Evolutionary conservation across 1,140 invertebrate genomes (phyloP).

Genomic region (Muscidifurax raptorellus): DNA sequence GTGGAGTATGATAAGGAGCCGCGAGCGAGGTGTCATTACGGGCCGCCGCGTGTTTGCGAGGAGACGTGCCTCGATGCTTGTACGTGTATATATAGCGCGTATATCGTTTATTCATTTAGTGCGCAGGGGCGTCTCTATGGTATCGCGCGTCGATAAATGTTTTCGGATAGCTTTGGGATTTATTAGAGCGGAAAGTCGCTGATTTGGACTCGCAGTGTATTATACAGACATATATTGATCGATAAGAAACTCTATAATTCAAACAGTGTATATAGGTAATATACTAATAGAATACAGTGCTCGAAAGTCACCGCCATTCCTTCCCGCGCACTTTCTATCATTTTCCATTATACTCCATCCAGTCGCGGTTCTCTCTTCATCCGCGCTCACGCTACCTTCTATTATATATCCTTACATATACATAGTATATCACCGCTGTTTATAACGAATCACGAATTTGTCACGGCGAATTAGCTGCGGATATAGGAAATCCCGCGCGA

Average conservation of each 20-base stretch:
- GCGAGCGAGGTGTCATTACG: background rate
- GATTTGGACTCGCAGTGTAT: background rate
- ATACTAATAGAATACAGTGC: too few species aligned
- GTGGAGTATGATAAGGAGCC: background rate
- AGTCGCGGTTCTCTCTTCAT: background rate
- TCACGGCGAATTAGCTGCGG: conserved; percentile 23
- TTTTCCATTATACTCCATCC: conserved; percentile 19
- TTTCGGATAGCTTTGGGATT: background rate
- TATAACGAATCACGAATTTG: conserved; percentile 32
- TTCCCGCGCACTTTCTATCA: conserved; percentile 23
- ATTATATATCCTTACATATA: too few species aligned
- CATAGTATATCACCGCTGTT: background rate
- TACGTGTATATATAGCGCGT: background rate
- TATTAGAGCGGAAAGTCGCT: background rate
- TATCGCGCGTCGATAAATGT: conserved; percentile 10
- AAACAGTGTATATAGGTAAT: too few species aligned
- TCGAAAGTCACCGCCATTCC: too few species aligned
- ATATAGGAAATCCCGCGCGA: background rate
- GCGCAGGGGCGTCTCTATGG: too few species aligned
- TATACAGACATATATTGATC: too few species aligned
- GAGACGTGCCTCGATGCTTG: background rate
- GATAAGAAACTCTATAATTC: too few species aligned
- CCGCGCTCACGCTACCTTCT: background rate
- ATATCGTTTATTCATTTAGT: conserved; percentile 40
- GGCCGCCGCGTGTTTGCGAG: background rate